These are phyloP conservation scores for Megaleporinus macrocephalus DNA, from an alignment of 2,113 vertebrate species.

Conservation along the genomic window DNA sequence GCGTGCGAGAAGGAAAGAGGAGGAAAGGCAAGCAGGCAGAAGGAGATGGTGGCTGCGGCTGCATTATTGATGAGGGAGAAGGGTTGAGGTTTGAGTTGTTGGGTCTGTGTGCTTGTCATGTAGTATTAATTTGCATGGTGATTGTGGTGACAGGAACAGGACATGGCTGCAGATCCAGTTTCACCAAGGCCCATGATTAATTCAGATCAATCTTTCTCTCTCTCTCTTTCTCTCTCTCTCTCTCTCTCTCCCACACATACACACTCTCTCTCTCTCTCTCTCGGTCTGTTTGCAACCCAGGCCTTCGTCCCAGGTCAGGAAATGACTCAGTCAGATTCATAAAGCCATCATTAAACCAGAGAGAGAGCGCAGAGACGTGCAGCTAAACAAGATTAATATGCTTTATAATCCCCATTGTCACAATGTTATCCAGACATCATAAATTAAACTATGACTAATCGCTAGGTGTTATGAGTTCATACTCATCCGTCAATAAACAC, in stretches of 20 bases:
- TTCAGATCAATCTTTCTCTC: slow-evolving; percentile 57
- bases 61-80: slow-evolving; percentile 71
- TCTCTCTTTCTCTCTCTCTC: not conserved
- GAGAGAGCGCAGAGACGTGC: not conserved
- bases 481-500: not conserved
- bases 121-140: slow-evolving; percentile 67
- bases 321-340: slow-evolving; percentile 17
- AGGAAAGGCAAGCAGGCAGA: not conserved
- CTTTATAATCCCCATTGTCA: not conserved
- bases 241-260: slow-evolving; percentile 8
- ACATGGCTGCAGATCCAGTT: slow-evolving; percentile 53
- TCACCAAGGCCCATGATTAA: slow-evolving; percentile 67
- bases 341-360: not conserved
- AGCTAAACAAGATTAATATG: not conserved
- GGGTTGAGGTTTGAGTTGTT: slow-evolving; percentile 57
- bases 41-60: slow-evolving; percentile 13
- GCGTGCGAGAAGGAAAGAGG: not conserved
- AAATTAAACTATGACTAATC: not conserved
- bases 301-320: slow-evolving; percentile 30
- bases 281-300: not conserved
- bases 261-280: not conserved
- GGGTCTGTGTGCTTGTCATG: slow-evolving; percentile 60
- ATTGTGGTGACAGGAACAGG: slow-evolving; percentile 54
- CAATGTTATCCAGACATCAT: not conserved
- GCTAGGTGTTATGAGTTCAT: not conserved